Evolutionary conservation across 2,113 vertebrate species (phyloP), one percentile per base, ranked within the genome.

Genomic region (Siniperca chuatsi): DNA sequence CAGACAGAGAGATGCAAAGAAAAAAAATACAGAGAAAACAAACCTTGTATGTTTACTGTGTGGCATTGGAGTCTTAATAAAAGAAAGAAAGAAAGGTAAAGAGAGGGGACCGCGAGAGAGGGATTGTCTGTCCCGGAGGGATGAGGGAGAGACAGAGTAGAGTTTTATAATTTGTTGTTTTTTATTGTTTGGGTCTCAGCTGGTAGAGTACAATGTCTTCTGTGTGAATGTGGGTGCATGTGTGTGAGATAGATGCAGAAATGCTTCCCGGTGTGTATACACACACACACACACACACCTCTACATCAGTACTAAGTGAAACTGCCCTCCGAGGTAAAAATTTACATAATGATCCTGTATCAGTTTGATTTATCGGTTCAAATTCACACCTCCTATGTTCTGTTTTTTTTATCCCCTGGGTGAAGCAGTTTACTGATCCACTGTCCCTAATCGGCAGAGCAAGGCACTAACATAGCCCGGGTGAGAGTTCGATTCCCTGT

Each of bases 331-430:
- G 46, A 92, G 90, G 87, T 91, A 78, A 87, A 33, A 74, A 93
- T 94, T 90, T 88, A 82, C 92, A 93, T 93, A 92, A 92, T 79
- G 86, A 86, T 88, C 37, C 4, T 20, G 23, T 81, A 92, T 87
- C 71, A 40, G 50, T 89, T 88, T 94, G 93, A 94, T 93, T 91
- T 92, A 94, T 93, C 67, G 60, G 35, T 77, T 89, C 29, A 74
- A 83, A 82, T 90, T 18, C 75, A 61, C 55, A 52, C 40, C 73
- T 76, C 79, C 25, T 65, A 33, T 67, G 13, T 42, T 33, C 78
- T 42, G n/a, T 29, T 29, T 37, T 57, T 11, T 37, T 25, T 57
- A 65, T 88, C 89, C 89, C 85, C 75, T 33, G 87, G 85, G 86
- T 61, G 70, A 70, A 64, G 79, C 85, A 62, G 71, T 87, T 92